Evolutionary conservation across 2,888 invertebrate species (phyloP), one percentile per base, ranked within the genome.

Genomic region (Syrista parreyssii): DNA sequence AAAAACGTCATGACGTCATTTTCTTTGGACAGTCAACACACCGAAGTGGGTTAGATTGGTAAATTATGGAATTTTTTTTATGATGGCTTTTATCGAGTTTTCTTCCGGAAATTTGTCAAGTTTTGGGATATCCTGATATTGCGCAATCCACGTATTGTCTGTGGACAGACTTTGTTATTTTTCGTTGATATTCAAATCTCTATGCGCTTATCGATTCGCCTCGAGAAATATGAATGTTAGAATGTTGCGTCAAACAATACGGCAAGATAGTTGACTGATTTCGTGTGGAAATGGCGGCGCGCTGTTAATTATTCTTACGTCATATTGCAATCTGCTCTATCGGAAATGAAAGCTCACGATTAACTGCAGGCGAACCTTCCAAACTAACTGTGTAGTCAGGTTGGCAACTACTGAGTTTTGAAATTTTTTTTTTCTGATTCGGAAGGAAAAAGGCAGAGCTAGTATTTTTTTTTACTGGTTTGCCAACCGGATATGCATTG

Each of bases 351-450:
- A 81, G 82, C 23, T 83, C 82, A 82, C 82, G 83, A 87, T 88
- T 86, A 86, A 81, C 85, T 83, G 87, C 88, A 88, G 86, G 87
- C 88, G 83, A 87, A 79, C 79, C 81, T 82, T 23, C 23, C 0
- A 55, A 55, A 23, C 23, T 1, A 23, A 23, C 55, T 9, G 23
- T 23, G 23, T 9, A 55, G 55, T 55, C 55, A 55, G 23, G 23
- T 55, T 55, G 55, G 9, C 23, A 23, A 9, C 55, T 9, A 55
- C 9, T 1, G 23, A 55, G 23, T 15, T 55, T 9, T 6, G 9
- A 23, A 55, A 15, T 55, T 55, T 23, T 6, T 23, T 55, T 23
- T 55, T 23, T 23, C 9, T 34, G 55, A 6, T 23, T 55, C 55
- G 23, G 23, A 2, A 15, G 55, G 23, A 23, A 55, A 55, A 9